These are phyloP conservation scores for Calameuta filiformis DNA, from an alignment of 2,888 invertebrate genomes.

Conservation along the genomic window DNA sequence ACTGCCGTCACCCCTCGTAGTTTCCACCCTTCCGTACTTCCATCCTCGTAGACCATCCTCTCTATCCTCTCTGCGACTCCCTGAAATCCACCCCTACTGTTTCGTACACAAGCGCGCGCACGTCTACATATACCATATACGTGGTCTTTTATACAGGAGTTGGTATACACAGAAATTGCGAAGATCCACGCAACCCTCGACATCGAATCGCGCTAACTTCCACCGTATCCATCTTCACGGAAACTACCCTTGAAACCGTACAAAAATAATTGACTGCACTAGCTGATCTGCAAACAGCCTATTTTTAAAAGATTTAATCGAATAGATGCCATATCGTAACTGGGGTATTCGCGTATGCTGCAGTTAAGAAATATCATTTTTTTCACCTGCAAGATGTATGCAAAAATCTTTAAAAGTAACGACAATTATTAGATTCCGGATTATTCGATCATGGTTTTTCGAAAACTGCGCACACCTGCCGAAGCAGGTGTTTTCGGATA, in stretches of 20 bases:
- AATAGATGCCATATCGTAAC: not conserved
- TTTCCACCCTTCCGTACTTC: constrained; percentile 14
- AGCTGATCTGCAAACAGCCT: constrained; percentile 42
- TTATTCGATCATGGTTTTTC: not conserved
- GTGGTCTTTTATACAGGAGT: not conserved
- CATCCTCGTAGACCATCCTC: constrained; percentile 16
- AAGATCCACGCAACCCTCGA: constrained; percentile 26
- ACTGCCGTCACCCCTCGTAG: constrained; percentile 42
- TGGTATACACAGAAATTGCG: not conserved
- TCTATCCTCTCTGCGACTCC: constrained; percentile 22
- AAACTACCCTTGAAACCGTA: constrained; percentile 61
- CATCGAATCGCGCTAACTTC: constrained; percentile 60
- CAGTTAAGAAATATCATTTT: not conserved
- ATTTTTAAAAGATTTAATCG: not conserved
- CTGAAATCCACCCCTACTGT: constrained; percentile 18
- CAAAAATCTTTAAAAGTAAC: not conserved
- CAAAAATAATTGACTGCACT: constrained; percentile 44
- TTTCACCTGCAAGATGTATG: too few relatives aligned
- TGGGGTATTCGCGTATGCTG: not conserved
- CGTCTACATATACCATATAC: not conserved
- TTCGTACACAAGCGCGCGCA: not conserved
- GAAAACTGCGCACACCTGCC: not conserved
- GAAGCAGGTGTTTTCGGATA: not conserved
- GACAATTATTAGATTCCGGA: not conserved
- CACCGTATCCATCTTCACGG: constrained; percentile 48